Conservation (phyloP, 2,113 vertebrate genomes). For the Tautogolabrus adspersus region DNA sequence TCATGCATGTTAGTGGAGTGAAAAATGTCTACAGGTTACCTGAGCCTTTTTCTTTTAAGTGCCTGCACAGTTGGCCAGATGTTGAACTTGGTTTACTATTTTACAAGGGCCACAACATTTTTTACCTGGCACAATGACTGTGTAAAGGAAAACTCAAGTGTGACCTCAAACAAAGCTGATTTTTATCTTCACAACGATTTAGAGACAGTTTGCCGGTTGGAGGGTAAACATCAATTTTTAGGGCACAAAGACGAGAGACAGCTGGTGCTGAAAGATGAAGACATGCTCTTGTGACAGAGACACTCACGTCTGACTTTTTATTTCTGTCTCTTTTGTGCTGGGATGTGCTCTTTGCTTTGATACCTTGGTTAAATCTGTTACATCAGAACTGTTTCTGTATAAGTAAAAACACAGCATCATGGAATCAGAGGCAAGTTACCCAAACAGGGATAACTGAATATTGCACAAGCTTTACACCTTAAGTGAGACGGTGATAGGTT, state of each 20-base stretch:
- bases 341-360: not conserved
- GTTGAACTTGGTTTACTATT: not conserved
- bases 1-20: not conserved
- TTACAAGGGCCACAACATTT: too few species aligned
- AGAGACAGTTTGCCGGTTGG: conserved; percentile 2
- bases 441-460: conserved; percentile 4
- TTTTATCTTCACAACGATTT: conserved; percentile 22
- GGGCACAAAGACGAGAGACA: conserved; percentile 34
- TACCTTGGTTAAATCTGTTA: not conserved
- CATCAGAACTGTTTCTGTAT: conserved; percentile 4
- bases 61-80: not conserved
- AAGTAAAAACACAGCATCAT: not conserved
- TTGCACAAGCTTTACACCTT: conserved; percentile 12
- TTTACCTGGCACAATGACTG: conserved; percentile 4
- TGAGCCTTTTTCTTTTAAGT: conserved; percentile 13
- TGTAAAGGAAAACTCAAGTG: conserved; percentile 4
- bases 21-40: not conserved
- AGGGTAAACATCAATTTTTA: conserved; percentile 37
- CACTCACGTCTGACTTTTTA: conserved; percentile 9
- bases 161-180: conserved; percentile 23
- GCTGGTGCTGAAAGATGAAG: conserved; percentile 4
- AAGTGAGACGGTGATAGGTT: not conserved
- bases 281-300: conserved; percentile 1
- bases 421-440: conserved; percentile 4
- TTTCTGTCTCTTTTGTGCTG: not conserved